phyloP scores from a whole-genome alignment of 64 coral and sea anemone genomes.

The Montipora capricornis region DNA sequence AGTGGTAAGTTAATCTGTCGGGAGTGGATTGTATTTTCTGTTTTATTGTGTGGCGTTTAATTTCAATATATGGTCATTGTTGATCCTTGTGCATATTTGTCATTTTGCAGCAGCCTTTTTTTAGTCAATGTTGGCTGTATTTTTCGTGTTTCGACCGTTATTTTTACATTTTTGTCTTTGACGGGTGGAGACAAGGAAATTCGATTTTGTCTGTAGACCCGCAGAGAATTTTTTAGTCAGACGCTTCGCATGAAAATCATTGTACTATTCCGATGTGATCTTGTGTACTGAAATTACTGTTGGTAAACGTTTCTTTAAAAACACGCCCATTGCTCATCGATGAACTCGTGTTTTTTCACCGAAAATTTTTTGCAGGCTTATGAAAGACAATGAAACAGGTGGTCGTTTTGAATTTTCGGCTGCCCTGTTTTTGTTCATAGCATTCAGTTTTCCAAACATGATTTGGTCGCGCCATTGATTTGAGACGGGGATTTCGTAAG shows the following conservation, averaged over 20 bases:
- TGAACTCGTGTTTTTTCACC: background rate
- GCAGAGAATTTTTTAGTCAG: too few relatives aligned
- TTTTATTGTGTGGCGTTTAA: background rate
- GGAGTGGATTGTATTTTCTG: background rate
- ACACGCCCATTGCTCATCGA: background rate
- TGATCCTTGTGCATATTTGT: background rate
- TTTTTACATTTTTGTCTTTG: too few relatives aligned
- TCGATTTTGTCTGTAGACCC: too few relatives aligned
- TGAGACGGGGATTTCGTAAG: background rate
- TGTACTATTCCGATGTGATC: too few relatives aligned
- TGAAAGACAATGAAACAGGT: slow-evolving; percentile 8
- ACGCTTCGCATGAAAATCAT: too few relatives aligned
- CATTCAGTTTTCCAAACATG: background rate
- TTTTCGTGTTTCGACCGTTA: too few relatives aligned
- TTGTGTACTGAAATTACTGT: background rate
- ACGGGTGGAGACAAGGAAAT: too few relatives aligned
- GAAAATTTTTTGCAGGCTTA: background rate
- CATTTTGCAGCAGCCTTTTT: too few relatives aligned
- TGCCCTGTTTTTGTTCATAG: background rate
- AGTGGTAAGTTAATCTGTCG: slow-evolving; percentile 32
- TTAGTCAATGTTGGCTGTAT: too few relatives aligned
- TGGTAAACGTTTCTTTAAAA: background rate
- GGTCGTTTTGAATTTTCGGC: background rate
- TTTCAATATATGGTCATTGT: background rate
- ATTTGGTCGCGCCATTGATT: background rate